Percentiles rank a stretch among this genome's conserved stretches.
Evolutionary conservation across 2,797 vertebrate species (phyloP).

Genomic region (Lates japonicus): DNA sequence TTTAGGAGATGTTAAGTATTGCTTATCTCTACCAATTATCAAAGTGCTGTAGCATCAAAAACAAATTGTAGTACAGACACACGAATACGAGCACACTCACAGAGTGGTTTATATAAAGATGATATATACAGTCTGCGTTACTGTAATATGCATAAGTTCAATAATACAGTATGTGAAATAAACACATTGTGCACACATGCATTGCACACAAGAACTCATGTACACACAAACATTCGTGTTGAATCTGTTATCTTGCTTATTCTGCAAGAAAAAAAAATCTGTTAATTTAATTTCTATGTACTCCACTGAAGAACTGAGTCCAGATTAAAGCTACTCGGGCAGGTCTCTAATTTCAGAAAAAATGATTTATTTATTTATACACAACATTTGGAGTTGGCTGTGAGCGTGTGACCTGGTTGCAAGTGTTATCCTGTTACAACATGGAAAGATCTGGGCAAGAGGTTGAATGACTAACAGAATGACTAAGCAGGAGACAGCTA

Average conservation of each 20-base stretch:
- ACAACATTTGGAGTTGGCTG: background rate
- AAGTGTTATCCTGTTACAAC: background rate
- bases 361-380: no score
- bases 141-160: background rate
- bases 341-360: background rate
- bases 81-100: background rate
- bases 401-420: background rate
- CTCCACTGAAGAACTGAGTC: background rate
- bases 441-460: background rate
- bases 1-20: slow-evolving; percentile 90
- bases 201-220: background rate
- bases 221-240: background rate
- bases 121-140: background rate
- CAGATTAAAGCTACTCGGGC: background rate
- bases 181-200: background rate
- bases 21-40: slow-evolving; percentile 90
- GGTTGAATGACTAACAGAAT: background rate
- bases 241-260: background rate
- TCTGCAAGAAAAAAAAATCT: background rate
- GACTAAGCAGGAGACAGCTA: background rate
- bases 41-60: slow-evolving; percentile 78
- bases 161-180: background rate
- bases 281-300: background rate
- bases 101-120: slow-evolving; percentile 39
- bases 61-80: slow-evolving; percentile 42